Evolutionary conservation across 1,140 invertebrate species (phyloP), one percentile per base, ranked within the genome.

Genomic region (Anthonomus grandis): DNA sequence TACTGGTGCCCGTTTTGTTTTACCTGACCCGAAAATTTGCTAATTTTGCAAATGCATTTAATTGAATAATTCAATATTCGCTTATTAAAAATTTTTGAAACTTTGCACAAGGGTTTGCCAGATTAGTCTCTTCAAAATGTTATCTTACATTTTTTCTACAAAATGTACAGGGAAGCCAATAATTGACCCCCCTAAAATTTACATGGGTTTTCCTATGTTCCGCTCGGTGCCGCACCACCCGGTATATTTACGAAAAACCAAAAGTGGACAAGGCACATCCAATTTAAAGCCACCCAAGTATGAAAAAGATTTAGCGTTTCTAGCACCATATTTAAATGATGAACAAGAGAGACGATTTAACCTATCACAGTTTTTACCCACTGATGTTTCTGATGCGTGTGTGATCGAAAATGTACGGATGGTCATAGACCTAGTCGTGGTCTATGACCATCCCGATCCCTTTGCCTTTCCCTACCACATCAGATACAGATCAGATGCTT

Each of bases 271-370:
- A 25, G 46, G 19, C 36, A 24, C 45, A 19, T 56, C 53, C 18
- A 56, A 56, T 25, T 19, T 56, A 51, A 56, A 56, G 47, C 53
- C 53, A 19, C 53, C 53, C 15, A 56, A 56, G 45, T 56, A 34
- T 42, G 48, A 18, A 46, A 18, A 56, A 53, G 53, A 56, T 34
- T 31, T 56, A 37, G 19, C 45, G 45, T 56, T 56, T 42, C 31
- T 56, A 25, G 25, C 25, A 25, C 53, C 53, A 56, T 56, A 58
- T 54, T 54, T 58, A 31, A 58, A 58, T 39, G 48, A 54, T 22
- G 56, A 58, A 54, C 50, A 58, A 58, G 25, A 56, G 34, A 46
- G 46, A 18, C 53, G 38, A 27, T 56, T 46, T 15, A 56, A 56
- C 53, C 18, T 56, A 39, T 58, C 50, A 21, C 50, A 46, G 42